Conservation (phyloP, 2,888 invertebrate species). For the Dynastes tityus region DNA sequence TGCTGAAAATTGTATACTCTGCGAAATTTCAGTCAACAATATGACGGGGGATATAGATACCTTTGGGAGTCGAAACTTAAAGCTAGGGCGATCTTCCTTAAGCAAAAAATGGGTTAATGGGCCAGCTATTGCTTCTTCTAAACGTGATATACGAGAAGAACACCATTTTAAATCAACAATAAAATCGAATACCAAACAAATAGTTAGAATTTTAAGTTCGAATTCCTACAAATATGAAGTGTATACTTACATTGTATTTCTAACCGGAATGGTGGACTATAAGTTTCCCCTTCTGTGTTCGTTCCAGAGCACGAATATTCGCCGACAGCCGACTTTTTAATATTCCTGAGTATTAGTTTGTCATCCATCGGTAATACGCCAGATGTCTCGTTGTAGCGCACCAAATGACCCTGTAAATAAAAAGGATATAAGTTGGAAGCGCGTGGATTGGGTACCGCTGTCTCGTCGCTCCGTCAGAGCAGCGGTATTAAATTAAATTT, state of each 20-base stretch:
- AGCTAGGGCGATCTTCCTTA: too few relatives aligned
- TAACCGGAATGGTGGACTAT: slow-evolving; percentile 82
- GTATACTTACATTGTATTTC: slow-evolving; percentile 84
- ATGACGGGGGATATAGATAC: too few relatives aligned
- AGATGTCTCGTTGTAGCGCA: slow-evolving; percentile 78
- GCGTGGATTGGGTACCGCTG: background rate
- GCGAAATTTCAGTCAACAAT: too few relatives aligned
- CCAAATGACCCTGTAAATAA: slow-evolving; percentile 75
- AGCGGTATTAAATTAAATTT: slow-evolving; percentile 28
- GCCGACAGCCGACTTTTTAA: slow-evolving; percentile 82
- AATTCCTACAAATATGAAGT: background rate
- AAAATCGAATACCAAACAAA: too few relatives aligned
- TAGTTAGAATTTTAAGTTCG: too few relatives aligned
- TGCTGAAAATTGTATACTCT: too few relatives aligned
- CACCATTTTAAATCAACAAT: background rate
- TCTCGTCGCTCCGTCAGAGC: background rate
- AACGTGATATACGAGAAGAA: background rate
- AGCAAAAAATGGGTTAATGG: too few relatives aligned
- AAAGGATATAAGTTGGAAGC: slow-evolving; percentile 22
- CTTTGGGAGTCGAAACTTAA: too few relatives aligned
- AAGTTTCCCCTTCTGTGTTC: slow-evolving; percentile 86
- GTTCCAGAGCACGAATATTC: slow-evolving; percentile 87
- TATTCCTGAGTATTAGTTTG: slow-evolving; percentile 78
- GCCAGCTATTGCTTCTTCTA: too few relatives aligned
- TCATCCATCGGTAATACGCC: slow-evolving; percentile 79